phyloP scores from a whole-genome alignment of 2,113 vertebrate genomes.

The Tachycineta bicolor region DNA sequence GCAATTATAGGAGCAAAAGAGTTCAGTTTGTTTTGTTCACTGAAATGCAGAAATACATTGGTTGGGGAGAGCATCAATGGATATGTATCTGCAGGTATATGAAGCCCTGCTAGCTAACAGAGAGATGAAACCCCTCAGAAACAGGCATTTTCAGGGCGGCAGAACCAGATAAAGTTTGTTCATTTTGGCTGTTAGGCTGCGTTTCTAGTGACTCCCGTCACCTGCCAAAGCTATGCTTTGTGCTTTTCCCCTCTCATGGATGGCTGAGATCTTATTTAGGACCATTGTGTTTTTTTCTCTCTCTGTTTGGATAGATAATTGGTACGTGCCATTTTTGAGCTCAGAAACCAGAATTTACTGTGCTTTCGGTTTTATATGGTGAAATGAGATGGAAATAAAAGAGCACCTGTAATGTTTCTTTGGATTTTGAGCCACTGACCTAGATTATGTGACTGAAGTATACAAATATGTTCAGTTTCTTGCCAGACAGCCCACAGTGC shows the following conservation, averaged over 20 bases:
- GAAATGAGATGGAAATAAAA: not conserved
- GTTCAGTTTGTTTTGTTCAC: not conserved
- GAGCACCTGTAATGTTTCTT: not conserved
- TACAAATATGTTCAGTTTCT: not conserved
- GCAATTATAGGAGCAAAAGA: not conserved
- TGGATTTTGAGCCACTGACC: not conserved
- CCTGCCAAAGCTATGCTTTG: not conserved
- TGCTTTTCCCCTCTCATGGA: not conserved
- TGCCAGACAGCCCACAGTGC: not conserved
- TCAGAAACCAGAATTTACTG: not conserved
- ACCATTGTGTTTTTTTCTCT: not conserved
- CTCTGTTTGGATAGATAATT: not conserved
- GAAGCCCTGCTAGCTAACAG: not conserved
- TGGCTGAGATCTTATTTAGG: not conserved
- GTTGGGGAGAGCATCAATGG: not conserved
- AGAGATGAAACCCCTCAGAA: not conserved
- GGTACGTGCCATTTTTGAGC: fast-evolving
- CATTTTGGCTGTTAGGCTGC: not conserved
- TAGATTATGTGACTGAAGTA: not conserved
- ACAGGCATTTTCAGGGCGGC: not conserved
- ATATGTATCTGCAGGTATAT: not conserved
- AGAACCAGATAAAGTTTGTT: not conserved
- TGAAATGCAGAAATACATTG: not conserved
- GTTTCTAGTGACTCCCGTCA: not conserved
- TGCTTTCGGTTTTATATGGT: not conserved